These are phyloP conservation scores for Philotrypesis tridentata DNA, from an alignment of 1,140 invertebrate genomes.

Conservation along the genomic window DNA sequence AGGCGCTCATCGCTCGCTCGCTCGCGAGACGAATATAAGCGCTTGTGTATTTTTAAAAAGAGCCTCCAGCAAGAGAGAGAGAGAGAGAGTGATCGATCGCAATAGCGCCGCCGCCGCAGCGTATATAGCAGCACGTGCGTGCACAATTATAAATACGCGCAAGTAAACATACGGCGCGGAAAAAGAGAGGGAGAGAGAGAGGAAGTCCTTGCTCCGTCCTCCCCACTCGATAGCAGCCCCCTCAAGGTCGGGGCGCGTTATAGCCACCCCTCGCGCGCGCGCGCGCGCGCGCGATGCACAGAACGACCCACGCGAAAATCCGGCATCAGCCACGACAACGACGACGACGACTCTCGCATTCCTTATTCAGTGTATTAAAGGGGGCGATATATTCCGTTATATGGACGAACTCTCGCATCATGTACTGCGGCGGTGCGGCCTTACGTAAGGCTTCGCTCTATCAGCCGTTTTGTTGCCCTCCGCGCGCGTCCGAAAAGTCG, in stretches of 20 bases:
- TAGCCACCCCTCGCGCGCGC: background rate
- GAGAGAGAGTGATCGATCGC: background rate
- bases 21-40: no score
- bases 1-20: no score
- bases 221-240: background rate
- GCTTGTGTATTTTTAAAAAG: slow-evolving; percentile 13
- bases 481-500: background rate
- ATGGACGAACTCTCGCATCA: no score
- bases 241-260: background rate
- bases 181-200: background rate
- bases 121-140: slow-evolving; percentile 23
- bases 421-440: no score
- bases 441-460: no score
- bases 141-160: background rate
- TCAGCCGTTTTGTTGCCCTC: no score
- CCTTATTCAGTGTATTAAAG: background rate
- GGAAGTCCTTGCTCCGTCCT: background rate
- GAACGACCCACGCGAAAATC: background rate
- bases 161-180: background rate
- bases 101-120: background rate
- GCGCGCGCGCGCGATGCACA: background rate
- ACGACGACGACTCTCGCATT: no score
- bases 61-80: no score
- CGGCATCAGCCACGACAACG: background rate
- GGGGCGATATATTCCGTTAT: no score